Evolutionary conservation across 2,888 invertebrate species (phyloP), one percentile per base, ranked within the genome.

Genomic region (Drepanosiphum platanoidis): DNA sequence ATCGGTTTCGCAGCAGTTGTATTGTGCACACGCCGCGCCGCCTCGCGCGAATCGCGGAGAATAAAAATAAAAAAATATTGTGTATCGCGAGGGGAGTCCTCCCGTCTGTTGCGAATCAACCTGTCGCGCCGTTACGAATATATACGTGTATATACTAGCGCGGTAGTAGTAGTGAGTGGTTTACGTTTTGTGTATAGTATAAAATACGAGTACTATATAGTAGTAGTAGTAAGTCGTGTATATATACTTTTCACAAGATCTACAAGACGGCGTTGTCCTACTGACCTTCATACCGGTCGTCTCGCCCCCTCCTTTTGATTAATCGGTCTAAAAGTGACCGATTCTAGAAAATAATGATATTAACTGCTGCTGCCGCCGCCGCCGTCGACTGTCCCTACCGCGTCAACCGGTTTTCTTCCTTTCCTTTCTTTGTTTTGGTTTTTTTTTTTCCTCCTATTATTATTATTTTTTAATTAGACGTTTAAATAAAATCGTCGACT

Each of bases 251-350:
- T 84, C 84, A 77, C 84, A 68, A 70, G 52, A 39, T 77, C 64
- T 36, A 66, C 39, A 77, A 36, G 84, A 58, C 84, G 84, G 52
- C 77, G 84, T 84, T 84, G 84, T 84, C 84, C 84, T 84, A 84
- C 84, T 84, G 84, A 84, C 84, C 84, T 84, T 84, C 84, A 84
- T 84, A 77, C 77, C 68, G 61, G 75, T 75, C 81, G 77, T 77
- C 84, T 84, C 84, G 75, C 84, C 84, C 84, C 84, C 84, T 84
- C 77, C 64, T 84, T 84, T 84, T 84, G 77, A 84, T 84, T 84
- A 84, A 84, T 84, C 75, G 77, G 52, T 77, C 84, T 77, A 75
- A 75, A 84, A 77, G 66, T 84, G 84, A 84, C 84, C 77, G 84
- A 75, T 83, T 83, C 84, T 77, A 70, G 77, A 84, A 84, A 84